Conservation (phyloP, 2,113 vertebrate species). For the Heterotilapia buettikoferi region DNA sequence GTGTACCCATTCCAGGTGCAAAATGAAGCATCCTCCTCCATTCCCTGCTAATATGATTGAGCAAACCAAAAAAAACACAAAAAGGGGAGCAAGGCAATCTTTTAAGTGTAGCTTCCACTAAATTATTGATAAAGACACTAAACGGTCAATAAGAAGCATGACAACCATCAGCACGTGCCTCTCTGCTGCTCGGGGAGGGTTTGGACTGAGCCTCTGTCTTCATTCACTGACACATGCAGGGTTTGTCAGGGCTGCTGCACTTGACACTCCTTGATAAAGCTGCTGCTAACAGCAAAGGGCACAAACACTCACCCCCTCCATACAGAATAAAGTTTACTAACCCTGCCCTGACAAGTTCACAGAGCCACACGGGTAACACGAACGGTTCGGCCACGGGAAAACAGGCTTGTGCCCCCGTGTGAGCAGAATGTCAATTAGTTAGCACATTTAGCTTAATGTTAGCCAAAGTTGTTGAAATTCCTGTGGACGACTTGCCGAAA, state of each 20-base stretch:
- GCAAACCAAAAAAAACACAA: not conserved
- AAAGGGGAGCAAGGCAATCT: not conserved
- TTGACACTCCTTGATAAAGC: conserved; percentile 1
- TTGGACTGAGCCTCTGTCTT: not conserved
- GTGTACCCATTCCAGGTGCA: not conserved
- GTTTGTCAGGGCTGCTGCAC: not conserved
- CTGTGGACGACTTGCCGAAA: not conserved
- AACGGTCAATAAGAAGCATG: not conserved
- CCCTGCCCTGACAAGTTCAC: not conserved
- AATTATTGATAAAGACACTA: not conserved
- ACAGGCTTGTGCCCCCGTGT: not conserved
- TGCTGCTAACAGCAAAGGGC: not conserved
- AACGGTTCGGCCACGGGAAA: not conserved
- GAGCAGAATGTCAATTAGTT: conserved; percentile 42
- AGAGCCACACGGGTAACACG: not conserved
- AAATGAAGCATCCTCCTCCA: not conserved
- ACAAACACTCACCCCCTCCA: not conserved
- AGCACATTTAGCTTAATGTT: conserved; percentile 12
- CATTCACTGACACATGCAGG: not conserved
- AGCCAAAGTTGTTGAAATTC: not conserved
- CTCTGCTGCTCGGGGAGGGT: not conserved
- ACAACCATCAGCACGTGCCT: not conserved
- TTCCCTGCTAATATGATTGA: not conserved
- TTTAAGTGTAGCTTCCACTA: not conserved
- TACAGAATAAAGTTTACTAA: not conserved